These are phyloP conservation scores for Arremon brunneinucha DNA, from an alignment of 2,797 vertebrate species.

Conservation along the genomic window DNA sequence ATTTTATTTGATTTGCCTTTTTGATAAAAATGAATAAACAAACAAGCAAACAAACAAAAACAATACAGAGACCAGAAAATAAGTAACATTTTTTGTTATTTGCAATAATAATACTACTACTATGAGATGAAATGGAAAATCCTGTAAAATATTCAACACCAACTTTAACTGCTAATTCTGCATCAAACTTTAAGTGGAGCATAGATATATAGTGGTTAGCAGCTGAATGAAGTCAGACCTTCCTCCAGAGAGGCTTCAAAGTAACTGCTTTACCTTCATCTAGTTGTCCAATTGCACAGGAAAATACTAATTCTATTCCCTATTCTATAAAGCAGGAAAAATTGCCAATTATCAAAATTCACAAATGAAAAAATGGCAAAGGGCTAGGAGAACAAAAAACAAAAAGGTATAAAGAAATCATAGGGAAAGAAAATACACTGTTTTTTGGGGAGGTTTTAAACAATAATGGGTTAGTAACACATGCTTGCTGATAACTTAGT, in stretches of 20 bases:
- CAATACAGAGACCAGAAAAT: background rate
- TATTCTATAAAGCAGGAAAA: background rate
- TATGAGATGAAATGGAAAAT: background rate
- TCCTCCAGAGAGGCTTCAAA: background rate
- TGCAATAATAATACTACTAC: background rate
- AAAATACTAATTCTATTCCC: background rate
- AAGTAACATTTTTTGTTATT: background rate
- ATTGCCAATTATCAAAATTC: background rate
- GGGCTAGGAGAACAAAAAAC: background rate
- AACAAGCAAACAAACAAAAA: background rate
- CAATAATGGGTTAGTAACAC: background rate
- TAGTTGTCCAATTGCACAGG: background rate
- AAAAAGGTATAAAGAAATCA: background rate
- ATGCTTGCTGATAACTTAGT: background rate
- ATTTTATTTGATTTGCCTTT: background rate
- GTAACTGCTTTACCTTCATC: background rate
- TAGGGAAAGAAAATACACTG: rapidly evolving
- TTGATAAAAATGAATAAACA: background rate
- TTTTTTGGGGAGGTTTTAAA: background rate
- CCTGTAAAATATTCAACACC: background rate
- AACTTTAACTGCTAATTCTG: background rate
- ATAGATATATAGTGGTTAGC: background rate
- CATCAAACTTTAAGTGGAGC: background rate
- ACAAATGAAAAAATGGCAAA: background rate
- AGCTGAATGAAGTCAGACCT: background rate